Base-by-base conservation (phyloP, 2,888 invertebrate species). In the Cryptocheilus praepositus region DNA sequence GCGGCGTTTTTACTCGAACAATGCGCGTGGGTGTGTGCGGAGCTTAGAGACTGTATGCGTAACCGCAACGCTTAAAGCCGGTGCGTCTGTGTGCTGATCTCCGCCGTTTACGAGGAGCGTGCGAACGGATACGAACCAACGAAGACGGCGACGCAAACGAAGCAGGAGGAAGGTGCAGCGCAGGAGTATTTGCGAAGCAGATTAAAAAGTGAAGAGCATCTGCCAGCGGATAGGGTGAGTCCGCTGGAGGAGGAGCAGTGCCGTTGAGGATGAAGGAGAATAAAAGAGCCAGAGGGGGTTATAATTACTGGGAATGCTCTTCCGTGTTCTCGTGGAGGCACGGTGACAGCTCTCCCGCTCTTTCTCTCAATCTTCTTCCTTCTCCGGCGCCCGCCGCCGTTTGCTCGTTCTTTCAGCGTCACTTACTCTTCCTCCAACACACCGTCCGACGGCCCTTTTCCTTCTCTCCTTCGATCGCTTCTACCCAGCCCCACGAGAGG, bases 231-330 rank as follows among this genome's bases (percentile, higher is more conserved):
- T 18, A 54, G 45, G 53, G 45, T 45, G 49, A 49, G 49, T 18
- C 49, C 16, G 16, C 49, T 16, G 49, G 49, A 16, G 16, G 49
- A 49, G 18, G 18, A 49, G 16, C 22, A 46, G 18, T 15, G 21
- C 43, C 44, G 56, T n/a, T 18, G 57, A 25, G 55, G n/a, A 28
- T 16, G 28, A 16, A 55, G 18, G 36, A 55, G 13, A 25, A n/a
- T n/a, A 25, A 25, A n/a, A 54, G n/a, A 28, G 25, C 19, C 11
- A 11, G 18, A 55, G 43, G 18, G 18, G 36, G 19, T 73, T 81
- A 81, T 84, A 83, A 83, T 83, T 82, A 83, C 81, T 80, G 70
- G 70, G 55, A 74, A 77, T 77, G 72, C 69, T 69, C 65, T 69
- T 69, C 70, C 64, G 56, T 70, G 67, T 79, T 79, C 61, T 71